These are phyloP conservation scores for Popillia japonica DNA, from an alignment of 1,140 invertebrate genomes.

Conservation along the genomic window DNA sequence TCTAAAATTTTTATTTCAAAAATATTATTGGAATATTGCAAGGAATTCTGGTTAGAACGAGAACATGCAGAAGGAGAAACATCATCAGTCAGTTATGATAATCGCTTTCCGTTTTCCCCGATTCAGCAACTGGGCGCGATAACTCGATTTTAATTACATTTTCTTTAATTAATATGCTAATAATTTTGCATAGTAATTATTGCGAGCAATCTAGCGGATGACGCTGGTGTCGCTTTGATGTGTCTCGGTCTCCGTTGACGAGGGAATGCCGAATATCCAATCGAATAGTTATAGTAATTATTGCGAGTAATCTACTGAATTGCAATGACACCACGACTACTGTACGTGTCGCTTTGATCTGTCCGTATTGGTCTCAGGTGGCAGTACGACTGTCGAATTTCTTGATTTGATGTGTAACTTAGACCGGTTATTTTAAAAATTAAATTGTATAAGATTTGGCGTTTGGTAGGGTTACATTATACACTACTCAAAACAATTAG, in stretches of 20 bases:
- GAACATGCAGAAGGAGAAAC: slow-evolving; percentile 22
- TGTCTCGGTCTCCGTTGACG: slow-evolving; percentile 47
- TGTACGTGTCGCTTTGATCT: too few relatives aligned
- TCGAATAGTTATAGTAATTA: slow-evolving; percentile 11
- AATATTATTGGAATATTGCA: too few relatives aligned
- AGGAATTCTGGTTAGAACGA: too few relatives aligned
- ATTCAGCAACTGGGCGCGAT: slow-evolving; percentile 53
- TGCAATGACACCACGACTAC: too few relatives aligned
- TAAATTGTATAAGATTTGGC: too few relatives aligned
- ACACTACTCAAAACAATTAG: too few relatives aligned
- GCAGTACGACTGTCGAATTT: too few relatives aligned
- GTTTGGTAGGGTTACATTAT: too few relatives aligned
- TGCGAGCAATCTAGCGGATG: slow-evolving; percentile 61
- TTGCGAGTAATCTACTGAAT: too few relatives aligned
- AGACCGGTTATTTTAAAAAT: too few relatives aligned
- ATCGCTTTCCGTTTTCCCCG: slow-evolving; percentile 50
- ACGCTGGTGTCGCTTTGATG: slow-evolving; percentile 63
- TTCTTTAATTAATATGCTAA: slow-evolving; percentile 66
- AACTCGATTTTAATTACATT: slow-evolving; percentile 62
- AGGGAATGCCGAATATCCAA: slow-evolving; percentile 29
- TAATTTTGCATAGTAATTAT: slow-evolving; percentile 66
- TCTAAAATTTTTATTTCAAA: neutral
- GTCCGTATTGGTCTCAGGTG: too few relatives aligned
- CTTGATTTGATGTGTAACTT: too few relatives aligned
- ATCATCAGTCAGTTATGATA: slow-evolving; percentile 54